Conservation (phyloP, 2,113 vertebrate genomes). For the Bufo bufo region DNA sequence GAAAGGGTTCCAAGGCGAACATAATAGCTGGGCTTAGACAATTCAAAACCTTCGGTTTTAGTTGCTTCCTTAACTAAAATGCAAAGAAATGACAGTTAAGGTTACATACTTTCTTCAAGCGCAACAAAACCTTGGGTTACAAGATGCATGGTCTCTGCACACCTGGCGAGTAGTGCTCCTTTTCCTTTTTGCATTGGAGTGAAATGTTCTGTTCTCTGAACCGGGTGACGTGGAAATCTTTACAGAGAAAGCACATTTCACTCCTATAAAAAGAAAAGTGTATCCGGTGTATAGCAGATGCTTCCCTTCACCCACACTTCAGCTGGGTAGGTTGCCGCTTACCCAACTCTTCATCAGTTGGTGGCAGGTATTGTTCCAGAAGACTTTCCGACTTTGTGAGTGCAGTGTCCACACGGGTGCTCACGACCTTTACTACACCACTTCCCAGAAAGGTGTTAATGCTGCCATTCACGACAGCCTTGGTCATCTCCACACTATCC, state of each 20-base stretch:
- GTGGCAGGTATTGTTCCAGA: constrained; percentile 81
- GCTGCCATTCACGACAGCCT: constrained; percentile 74
- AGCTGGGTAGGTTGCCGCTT: constrained; percentile 57
- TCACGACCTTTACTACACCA: constrained; percentile 69
- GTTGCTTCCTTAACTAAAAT: constrained; percentile 77
- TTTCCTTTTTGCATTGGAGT: no score
- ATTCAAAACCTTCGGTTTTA: constrained; percentile 76
- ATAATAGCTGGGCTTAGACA: constrained; percentile 69
- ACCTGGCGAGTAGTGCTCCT: no score
- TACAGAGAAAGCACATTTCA: constrained; percentile 33
- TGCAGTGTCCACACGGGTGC: constrained; percentile 73
- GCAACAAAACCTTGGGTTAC: constrained; percentile 61
- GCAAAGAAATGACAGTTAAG: background rate
- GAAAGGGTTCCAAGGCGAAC: constrained; percentile 77
- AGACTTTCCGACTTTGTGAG: constrained; percentile 79
- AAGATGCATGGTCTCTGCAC: no score
- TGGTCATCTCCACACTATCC: constrained; percentile 82
- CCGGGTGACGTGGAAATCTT: no score
- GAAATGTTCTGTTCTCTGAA: no score
- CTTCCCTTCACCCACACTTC: no score
- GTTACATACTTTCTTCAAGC: no score
- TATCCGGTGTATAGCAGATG: no score
- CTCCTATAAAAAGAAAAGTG: no score
- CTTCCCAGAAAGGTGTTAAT: constrained; percentile 81
- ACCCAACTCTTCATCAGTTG: constrained; percentile 82